Conservation (phyloP, 2,797 vertebrate species). For the Aulostomus chinensis region DNA sequence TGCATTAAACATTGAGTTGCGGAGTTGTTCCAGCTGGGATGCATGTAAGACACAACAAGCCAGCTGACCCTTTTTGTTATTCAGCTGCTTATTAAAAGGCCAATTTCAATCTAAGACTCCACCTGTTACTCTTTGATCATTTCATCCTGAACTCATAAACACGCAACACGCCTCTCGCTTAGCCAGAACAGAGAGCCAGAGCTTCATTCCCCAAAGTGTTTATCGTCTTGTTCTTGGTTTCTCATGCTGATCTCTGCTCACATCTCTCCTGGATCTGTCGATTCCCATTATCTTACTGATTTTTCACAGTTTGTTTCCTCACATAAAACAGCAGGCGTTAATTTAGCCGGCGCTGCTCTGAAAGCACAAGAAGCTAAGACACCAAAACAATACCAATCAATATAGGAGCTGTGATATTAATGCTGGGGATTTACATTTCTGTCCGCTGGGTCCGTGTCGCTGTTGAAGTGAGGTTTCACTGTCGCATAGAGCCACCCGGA, state of each 20-base stretch:
- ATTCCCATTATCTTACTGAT: conserved; percentile 40
- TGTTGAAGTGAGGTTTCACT: background rate
- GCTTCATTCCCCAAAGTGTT: no score
- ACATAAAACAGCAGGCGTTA: conserved; percentile 41
- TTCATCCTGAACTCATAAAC: no score
- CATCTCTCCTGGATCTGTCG: conserved; percentile 50
- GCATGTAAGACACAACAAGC: background rate
- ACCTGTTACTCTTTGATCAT: conserved; percentile 52
- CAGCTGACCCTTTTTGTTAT: conserved; percentile 25
- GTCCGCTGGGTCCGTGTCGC: background rate
- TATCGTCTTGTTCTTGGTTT: no score
- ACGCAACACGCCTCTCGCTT: no score
- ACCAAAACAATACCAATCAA: conserved; percentile 22
- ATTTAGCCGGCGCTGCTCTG: conserved; percentile 20
- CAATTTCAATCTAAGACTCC: conserved; percentile 42
- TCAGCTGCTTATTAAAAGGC: conserved; percentile 41
- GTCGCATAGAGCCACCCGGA: conserved; percentile 23
- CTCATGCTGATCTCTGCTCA: conserved; percentile 44
- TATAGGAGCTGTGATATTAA: conserved; percentile 22
- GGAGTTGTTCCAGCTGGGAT: conserved; percentile 17
- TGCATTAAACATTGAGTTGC: background rate
- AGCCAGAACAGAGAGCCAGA: no score
- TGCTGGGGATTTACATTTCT: background rate
- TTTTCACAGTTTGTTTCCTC: conserved; percentile 30
- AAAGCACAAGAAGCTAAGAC: conserved; percentile 16